Conservation (phyloP, 1,140 invertebrate species). For the Panulirus ornatus region DNA sequence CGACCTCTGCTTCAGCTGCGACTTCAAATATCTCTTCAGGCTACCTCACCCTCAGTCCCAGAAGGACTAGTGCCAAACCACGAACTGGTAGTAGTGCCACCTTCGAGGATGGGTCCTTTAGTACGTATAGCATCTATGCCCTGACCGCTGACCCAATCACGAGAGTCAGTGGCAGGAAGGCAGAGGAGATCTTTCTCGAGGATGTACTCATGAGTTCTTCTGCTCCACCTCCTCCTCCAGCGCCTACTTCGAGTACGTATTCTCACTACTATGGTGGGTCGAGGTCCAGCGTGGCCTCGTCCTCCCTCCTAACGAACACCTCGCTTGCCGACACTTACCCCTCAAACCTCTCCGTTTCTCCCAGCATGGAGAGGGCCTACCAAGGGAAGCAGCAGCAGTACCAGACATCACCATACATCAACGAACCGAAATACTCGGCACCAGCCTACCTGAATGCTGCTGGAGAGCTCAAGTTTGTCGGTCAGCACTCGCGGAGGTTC, state of each 20-base stretch:
- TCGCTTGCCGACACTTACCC: conserved; percentile 59
- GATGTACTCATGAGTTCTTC: conserved; percentile 64
- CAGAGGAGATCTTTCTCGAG: conserved; percentile 58
- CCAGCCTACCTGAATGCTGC: conserved; percentile 73
- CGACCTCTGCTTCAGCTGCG: neutral
- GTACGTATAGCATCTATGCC: conserved; percentile 70
- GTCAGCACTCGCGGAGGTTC: conserved; percentile 67
- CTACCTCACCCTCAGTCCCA: conserved; percentile 65
- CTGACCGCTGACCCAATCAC: conserved; percentile 62
- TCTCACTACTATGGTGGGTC: conserved; percentile 71
- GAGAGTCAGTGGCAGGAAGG: conserved; percentile 31
- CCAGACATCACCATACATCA: conserved; percentile 56
- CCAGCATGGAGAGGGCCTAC: conserved; percentile 46
- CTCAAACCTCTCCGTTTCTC: conserved; percentile 54
- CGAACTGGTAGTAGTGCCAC: conserved; percentile 26
- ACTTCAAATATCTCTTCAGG: conserved; percentile 46
- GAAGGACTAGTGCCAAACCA: conserved; percentile 48
- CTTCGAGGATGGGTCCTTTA: conserved; percentile 61
- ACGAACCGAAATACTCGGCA: conserved; percentile 69
- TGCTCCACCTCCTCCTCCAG: conserved; percentile 73
- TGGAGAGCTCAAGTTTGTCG: conserved; percentile 73
- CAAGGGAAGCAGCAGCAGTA: conserved; percentile 56
- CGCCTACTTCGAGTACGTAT: conserved; percentile 72
- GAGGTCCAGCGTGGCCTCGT: conserved; percentile 61
- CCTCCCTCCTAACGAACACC: conserved; percentile 61